Percentiles rank a stretch among this genome's conserved stretches.
Conservation (phyloP, 92 coral and sea anemone species). For the Diadumene lineata region DNA sequence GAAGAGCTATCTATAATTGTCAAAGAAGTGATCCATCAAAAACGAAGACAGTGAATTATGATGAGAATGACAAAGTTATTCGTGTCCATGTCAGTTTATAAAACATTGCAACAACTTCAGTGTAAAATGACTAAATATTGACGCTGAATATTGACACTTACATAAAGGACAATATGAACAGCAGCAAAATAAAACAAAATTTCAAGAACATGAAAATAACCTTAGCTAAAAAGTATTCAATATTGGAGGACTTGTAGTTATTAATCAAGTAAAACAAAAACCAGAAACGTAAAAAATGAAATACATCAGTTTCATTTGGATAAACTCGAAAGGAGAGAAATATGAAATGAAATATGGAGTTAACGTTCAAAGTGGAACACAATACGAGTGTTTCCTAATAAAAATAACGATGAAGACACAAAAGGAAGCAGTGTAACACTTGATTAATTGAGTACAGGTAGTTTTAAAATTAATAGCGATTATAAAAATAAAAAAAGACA, state of each 20-base stretch:
- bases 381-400: no score
- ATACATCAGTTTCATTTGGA: no score
- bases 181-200: background rate
- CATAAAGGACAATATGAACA: background rate
- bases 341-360: no score
- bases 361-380: no score
- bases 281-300: no score
- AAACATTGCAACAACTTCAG: background rate
- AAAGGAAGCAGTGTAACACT: no score
- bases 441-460: no score
- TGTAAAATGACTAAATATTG: background rate
- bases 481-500: background rate
- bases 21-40: background rate
- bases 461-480: background rate
- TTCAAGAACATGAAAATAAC: background rate
- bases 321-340: no score
- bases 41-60: background rate
- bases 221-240: background rate
- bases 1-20: slow-evolving; percentile 11
- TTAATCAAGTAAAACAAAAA: no score
- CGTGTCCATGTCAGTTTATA: background rate
- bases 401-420: no score
- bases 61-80: slow-evolving; percentile 11
- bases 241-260: no score
- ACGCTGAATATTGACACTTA: background rate